phyloP scores from a whole-genome alignment of 2,113 vertebrate genomes.

The Limanda limanda region DNA sequence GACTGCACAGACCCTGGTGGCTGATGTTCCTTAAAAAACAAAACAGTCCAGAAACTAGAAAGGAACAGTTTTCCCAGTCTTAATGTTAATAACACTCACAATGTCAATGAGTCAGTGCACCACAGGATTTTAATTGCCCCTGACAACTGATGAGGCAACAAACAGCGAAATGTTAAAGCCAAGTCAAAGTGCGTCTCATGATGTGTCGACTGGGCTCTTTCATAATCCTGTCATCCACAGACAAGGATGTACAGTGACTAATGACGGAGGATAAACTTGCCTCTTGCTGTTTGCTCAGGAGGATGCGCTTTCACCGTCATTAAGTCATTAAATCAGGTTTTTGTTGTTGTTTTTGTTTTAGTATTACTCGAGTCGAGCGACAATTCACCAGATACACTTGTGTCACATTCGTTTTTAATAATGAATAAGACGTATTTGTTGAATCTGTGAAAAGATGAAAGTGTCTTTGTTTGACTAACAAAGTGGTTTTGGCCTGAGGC shows the following conservation, averaged over 20 bases:
- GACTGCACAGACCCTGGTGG: conserved; percentile 1
- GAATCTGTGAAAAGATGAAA: conserved; percentile 54
- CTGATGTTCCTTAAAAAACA: background rate
- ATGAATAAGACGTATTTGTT: conserved; percentile 57
- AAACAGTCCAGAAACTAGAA: conserved; percentile 18
- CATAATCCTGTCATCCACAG: conserved; percentile 52
- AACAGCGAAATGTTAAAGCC: conserved; percentile 50
- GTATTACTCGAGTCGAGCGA: conserved; percentile 2
- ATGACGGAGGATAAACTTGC: conserved; percentile 65
- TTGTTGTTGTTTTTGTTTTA: conserved; percentile 21
- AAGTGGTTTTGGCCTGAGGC: conserved; percentile 67
- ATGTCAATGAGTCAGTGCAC: conserved; percentile 64
- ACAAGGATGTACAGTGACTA: conserved; percentile 56
- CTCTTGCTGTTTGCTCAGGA: conserved; percentile 50
- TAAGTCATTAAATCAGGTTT: no score
- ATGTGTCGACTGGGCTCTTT: conserved; percentile 32
- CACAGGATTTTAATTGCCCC: conserved; percentile 50
- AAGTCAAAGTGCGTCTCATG: conserved; percentile 28
- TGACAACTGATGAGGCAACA: conserved; percentile 43
- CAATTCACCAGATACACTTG: conserved; percentile 15
- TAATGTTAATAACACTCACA: conserved; percentile 66
- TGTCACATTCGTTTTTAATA: conserved; percentile 48
- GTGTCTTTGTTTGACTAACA: conserved; percentile 67
- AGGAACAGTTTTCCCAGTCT: conserved; percentile 36
- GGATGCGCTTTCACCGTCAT: conserved; percentile 44